phyloP scores from a whole-genome alignment of 2,797 vertebrate species.

The Oryzias dopingdopingensis region DNA sequence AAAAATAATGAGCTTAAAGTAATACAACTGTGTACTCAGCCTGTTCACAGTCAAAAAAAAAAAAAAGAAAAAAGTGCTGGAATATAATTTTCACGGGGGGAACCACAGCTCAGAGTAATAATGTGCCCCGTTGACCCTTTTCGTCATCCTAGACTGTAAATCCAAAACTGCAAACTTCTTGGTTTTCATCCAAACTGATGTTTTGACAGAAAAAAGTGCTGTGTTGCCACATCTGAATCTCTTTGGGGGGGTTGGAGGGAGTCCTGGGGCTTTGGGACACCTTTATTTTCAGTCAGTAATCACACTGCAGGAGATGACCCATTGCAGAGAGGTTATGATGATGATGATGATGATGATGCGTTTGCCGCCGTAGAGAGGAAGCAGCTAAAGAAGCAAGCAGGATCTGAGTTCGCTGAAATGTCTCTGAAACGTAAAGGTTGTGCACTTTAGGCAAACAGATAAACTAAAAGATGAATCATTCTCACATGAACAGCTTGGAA shows the following conservation, averaged over 20 bases:
- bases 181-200: constrained; percentile 49
- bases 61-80: constrained; percentile 12
- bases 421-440: too few relatives aligned
- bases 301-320: constrained; percentile 33
- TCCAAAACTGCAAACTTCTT: constrained; percentile 54
- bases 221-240: constrained; percentile 57
- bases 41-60: too few relatives aligned
- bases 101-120: constrained; percentile 12
- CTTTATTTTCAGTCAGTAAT: constrained; percentile 54
- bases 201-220: constrained; percentile 54
- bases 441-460: too few relatives aligned
- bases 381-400: constrained; percentile 4
- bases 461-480: too few relatives aligned
- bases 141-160: constrained; percentile 22
- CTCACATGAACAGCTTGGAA: too few relatives aligned
- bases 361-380: not conserved
- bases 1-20: too few relatives aligned
- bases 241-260: constrained; percentile 21
- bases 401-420: not conserved
- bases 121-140: not conserved
- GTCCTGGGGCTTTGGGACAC: constrained; percentile 23
- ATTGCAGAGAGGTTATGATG: not conserved
- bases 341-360: constrained; percentile 4
- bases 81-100: constrained; percentile 21
- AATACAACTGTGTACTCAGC: too few relatives aligned